These are phyloP conservation scores for Nasonovia ribisnigri DNA, from an alignment of 2,888 invertebrate species.

Conservation along the genomic window DNA sequence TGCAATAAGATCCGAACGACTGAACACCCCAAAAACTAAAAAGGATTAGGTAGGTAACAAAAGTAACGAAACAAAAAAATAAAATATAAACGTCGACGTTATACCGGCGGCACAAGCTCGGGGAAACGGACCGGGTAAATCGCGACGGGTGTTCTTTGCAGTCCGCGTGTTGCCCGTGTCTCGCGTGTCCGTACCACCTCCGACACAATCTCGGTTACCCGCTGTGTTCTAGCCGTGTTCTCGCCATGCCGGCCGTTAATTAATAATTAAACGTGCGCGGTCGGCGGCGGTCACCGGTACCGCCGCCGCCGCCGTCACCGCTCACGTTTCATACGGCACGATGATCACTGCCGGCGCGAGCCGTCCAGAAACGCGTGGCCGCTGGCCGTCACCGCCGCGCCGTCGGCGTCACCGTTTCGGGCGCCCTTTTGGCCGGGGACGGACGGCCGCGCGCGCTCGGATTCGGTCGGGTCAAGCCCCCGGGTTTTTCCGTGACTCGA, in stretches of 20 bases:
- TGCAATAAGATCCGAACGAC: neutral
- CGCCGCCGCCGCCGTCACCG: neutral
- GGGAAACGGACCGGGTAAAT: neutral
- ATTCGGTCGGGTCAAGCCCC: conserved; percentile 60
- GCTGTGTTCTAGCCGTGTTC: neutral
- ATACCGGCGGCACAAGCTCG: neutral
- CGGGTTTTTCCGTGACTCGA: conserved; percentile 66
- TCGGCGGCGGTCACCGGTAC: neutral
- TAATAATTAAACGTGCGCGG: neutral
- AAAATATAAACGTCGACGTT: neutral
- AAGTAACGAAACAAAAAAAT: neutral
- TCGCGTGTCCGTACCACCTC: neutral
- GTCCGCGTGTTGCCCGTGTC: neutral
- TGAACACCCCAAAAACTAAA: neutral
- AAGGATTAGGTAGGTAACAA: neutral
- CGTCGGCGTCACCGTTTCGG: conserved; percentile 15
- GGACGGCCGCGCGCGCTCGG: conserved; percentile 37
- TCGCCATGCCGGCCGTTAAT: neutral
- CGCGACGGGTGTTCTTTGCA: neutral
- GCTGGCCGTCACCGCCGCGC: neutral
- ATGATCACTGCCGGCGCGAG: neutral
- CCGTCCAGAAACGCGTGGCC: neutral
- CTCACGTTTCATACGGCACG: neutral
- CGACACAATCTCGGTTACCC: neutral
- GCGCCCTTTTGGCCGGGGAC: conserved; percentile 56